Evolutionary conservation across 1,140 invertebrate species (phyloP), one percentile per base, ranked within the genome.

Genomic region (Sitodiplosis mosellana): DNA sequence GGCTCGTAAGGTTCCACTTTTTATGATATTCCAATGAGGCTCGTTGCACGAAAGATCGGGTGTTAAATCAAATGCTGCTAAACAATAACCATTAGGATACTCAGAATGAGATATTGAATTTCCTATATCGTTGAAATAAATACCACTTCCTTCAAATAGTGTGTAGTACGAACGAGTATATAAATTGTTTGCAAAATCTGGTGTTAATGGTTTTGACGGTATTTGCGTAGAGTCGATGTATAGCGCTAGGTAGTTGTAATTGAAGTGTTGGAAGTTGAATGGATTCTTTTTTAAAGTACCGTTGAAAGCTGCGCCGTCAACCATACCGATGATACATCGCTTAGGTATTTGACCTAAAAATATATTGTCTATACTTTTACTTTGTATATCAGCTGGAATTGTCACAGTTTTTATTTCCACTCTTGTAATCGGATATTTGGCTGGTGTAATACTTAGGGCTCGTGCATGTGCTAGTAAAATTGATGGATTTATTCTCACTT

Each of bases 401-500:
- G 58, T 59, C 36, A 63, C 54, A 47, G 58, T 53, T 55, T 64
- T 65, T 7, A 63, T 53, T 52, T 64, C 63, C 4, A 56, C 58
- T 49, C 59, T 49, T 8, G 61, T 63, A 14, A 67, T 50, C 1
- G 61, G 61, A 56, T 65, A 63, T 55, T 66, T 66, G 3, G 62
- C 61, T 8, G 60, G 61, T 21, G 56, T 54, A 37, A 56, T 48
- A 1, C 58, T 52, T 47, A 65, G 51, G 17, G 59, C 54, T 53
- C 59, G 59, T 50, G 59, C 52, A 52, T 65, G 59, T 2, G 55
- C 54, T 14, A 67, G 47, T 46, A 64, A 50, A 5, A 65, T 51
- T 15, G 46, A 51, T 21, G 59, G 62, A 48, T 56, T 60, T 10
- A 65, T 60, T 51, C 59, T 56, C 8, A 51, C 53, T 52, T 52